Evolutionary conservation across 2,113 vertebrate species (phyloP).

Genomic region (Monopterus albus): DNA sequence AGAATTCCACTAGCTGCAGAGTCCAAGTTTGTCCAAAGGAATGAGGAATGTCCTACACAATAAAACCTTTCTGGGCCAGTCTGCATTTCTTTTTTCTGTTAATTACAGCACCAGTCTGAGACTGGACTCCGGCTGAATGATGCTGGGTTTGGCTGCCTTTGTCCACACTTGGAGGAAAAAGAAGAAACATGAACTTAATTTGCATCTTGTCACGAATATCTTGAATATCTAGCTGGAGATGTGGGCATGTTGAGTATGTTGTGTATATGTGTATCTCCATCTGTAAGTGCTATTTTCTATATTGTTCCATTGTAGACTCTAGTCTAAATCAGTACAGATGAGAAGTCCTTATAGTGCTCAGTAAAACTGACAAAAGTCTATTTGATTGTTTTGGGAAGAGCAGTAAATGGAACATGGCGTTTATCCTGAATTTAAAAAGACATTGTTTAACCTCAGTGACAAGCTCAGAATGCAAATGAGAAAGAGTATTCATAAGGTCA

Average conservation of each 20-base stretch:
- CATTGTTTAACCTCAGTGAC: neutral
- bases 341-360: too few relatives aligned
- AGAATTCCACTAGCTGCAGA: constrained; percentile 56
- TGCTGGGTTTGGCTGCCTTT: constrained; percentile 47
- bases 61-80: constrained; percentile 39
- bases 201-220: too few relatives aligned
- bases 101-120: constrained; percentile 57
- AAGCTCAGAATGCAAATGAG: too few relatives aligned
- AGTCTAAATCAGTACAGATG: neutral
- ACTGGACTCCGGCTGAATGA: constrained; percentile 36
- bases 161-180: constrained; percentile 34
- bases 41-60: constrained; percentile 65
- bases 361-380: too few relatives aligned
- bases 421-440: neutral
- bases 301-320: neutral
- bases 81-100: constrained; percentile 71
- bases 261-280: constrained; percentile 22
- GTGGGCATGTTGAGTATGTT: constrained; percentile 8
- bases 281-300: neutral
- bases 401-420: neutral
- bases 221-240: constrained; percentile 12
- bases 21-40: constrained; percentile 57
- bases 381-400: neutral
- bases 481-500: neutral
- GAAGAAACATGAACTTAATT: constrained; percentile 36